Conservation (phyloP, 2,797 vertebrate genomes). For the Phalanger gymnotis region DNA sequence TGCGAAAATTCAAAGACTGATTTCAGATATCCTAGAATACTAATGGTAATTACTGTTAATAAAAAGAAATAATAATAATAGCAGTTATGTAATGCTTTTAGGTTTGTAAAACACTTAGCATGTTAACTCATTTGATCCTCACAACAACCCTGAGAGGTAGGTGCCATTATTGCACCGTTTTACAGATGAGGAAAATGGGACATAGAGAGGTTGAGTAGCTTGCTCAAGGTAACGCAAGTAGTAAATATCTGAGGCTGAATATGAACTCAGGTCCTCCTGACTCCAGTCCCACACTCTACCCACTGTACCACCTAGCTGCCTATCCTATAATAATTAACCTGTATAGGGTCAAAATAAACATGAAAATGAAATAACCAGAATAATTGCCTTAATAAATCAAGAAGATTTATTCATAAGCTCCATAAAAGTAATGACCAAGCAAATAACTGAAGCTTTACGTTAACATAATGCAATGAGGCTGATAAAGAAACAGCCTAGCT, state of each 20-base stretch:
- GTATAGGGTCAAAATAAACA: not conserved
- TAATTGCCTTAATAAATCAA: constrained; percentile 4
- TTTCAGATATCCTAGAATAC: not conserved
- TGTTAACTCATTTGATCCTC: not conserved
- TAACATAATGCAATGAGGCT: not conserved
- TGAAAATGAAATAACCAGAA: not conserved
- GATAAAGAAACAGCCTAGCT: not conserved
- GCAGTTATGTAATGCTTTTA: not conserved
- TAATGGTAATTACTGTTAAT: not conserved
- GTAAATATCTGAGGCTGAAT: not conserved
- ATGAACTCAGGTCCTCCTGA: not conserved
- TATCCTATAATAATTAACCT: not conserved
- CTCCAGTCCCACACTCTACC: not conserved
- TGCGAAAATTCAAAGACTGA: constrained; percentile 31
- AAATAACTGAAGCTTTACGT: not conserved
- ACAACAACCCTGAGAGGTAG: not conserved
- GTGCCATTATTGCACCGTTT: not conserved
- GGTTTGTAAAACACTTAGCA: not conserved
- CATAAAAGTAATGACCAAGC: not conserved
- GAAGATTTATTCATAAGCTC: not conserved
- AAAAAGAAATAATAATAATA: not conserved
- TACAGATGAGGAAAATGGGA: not conserved
- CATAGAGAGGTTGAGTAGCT: not conserved
- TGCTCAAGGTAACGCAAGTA: not conserved
- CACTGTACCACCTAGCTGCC: not conserved